Conservation (phyloP, 2,888 invertebrate species). For the Cephus spinipes region DNA sequence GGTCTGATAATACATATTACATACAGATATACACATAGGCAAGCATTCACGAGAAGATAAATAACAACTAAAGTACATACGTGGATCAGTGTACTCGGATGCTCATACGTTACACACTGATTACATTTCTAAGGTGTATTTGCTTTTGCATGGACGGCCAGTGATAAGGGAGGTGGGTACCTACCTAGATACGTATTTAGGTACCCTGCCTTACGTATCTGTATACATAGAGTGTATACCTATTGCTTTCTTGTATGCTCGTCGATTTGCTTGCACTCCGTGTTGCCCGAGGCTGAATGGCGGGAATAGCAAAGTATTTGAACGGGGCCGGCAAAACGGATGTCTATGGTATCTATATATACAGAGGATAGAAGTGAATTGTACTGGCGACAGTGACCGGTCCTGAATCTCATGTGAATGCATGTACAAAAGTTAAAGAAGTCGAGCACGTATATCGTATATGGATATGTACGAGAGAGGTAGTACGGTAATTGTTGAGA, state of each 20-base stretch:
- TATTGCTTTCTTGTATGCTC: neutral
- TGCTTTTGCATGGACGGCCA: neutral
- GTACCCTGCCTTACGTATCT: neutral
- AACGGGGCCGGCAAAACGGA: neutral
- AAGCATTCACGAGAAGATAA: neutral
- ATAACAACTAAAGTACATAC: neutral
- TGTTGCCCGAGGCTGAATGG: neutral
- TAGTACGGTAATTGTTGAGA: neutral
- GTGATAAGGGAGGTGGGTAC: neutral
- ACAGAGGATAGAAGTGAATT: neutral
- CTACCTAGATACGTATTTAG: neutral
- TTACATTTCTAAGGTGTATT: neutral
- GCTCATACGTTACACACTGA: neutral
- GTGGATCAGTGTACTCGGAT: neutral
- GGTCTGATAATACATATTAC: neutral
- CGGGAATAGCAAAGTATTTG: neutral
- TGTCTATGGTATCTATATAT: neutral
- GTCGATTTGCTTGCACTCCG: neutral
- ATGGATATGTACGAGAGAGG: neutral
- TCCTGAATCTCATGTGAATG: neutral
- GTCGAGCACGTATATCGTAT: neutral
- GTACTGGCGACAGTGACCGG: neutral
- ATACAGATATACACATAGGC: neutral
- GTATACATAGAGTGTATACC: neutral
- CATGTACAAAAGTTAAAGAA: neutral